Percentiles rank a stretch among this genome's conserved stretches.
Evolutionary conservation across 2,888 invertebrate genomes (phyloP).

Genomic region (Himalopsyche anomala): DNA sequence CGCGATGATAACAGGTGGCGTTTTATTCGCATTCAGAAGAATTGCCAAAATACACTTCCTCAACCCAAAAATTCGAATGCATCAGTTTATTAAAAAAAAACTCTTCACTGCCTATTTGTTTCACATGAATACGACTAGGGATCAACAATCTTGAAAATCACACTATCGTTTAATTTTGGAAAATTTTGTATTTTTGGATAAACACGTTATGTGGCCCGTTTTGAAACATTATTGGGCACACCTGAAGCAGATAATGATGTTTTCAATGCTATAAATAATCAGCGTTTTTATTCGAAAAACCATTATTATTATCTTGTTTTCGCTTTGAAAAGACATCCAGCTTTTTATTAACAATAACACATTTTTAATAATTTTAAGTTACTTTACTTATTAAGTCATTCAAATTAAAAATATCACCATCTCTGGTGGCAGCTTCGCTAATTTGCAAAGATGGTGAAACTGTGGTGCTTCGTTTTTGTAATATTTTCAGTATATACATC

Average conservation of each 20-base stretch:
- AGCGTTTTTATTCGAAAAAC: neutral
- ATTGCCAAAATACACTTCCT: no score
- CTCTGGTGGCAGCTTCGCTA: neutral
- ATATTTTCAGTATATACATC: neutral
- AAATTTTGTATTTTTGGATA: no score
- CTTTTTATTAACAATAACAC: neutral
- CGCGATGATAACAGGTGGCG: no score
- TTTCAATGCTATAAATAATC: neutral
- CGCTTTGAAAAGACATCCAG: neutral
- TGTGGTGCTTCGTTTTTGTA: neutral
- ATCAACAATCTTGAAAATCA: no score
- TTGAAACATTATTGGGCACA: no score
- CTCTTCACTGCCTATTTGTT: no score
- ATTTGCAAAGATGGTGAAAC: neutral
- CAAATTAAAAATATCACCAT: neutral
- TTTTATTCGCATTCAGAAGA: no score
- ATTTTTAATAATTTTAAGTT: neutral
- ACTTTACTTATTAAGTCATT: neutral
- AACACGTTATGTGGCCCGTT: no score
- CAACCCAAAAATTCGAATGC: no score
- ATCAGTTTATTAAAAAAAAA: no score
- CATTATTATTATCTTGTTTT: neutral
- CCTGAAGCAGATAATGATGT: neutral
- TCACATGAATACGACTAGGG: no score
- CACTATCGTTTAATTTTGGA: no score